These are phyloP conservation scores for Cerastis rubricosa DNA, from an alignment of 2,888 invertebrate genomes.

Conservation along the genomic window DNA sequence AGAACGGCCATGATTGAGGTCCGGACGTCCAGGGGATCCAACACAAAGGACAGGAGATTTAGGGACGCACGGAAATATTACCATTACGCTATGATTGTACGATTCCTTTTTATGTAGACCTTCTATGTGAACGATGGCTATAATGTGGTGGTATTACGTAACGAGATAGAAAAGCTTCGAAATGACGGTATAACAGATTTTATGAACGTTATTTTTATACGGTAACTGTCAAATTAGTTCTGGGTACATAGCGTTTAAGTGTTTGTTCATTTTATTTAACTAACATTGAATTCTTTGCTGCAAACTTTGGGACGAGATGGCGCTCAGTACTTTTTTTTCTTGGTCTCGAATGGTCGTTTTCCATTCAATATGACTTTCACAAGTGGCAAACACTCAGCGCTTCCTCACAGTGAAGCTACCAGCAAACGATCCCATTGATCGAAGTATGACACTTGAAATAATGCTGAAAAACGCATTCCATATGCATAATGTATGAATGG, in stretches of 20 bases:
- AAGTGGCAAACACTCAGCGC: neutral
- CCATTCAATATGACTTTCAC: neutral
- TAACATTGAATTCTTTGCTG: neutral
- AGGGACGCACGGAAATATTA: constrained; percentile 40
- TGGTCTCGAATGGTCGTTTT: neutral
- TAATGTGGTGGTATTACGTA: constrained; percentile 28
- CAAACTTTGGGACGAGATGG: neutral
- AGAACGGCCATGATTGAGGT: constrained; percentile 42
- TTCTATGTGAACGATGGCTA: constrained; percentile 9
- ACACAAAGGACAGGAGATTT: constrained; percentile 39
- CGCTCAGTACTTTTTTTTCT: neutral
- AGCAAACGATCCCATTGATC: neutral
- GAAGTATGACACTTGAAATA: neutral
- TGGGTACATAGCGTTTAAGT: neutral
- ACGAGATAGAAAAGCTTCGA: constrained; percentile 7
- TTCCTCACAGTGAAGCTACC: neutral
- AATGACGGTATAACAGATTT: neutral
- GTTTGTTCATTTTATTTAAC: neutral
- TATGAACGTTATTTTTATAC: neutral
- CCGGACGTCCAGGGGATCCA: constrained; percentile 21
- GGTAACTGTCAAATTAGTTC: neutral
- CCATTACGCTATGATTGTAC: constrained; percentile 49
- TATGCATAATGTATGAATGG: neutral
- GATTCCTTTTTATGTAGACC: constrained; percentile 26
- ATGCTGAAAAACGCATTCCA: neutral